These are phyloP conservation scores for Notoglanidium macrostoma DNA, from an alignment of 2,797 vertebrate species.

Conservation along the genomic window DNA sequence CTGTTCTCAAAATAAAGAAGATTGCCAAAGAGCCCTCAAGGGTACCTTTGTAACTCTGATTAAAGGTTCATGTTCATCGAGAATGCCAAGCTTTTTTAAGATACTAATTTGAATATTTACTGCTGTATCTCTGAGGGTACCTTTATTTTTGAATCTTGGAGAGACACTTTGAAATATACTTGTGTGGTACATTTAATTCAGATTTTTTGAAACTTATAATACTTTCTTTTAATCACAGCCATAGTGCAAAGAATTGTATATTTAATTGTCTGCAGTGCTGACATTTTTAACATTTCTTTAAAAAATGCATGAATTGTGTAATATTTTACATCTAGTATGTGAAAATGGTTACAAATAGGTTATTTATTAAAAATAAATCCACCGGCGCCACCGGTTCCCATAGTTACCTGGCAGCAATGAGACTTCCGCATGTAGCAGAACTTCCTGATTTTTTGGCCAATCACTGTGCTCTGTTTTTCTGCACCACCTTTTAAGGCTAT, in stretches of 20 bases:
- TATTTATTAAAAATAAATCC: neutral
- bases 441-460: constrained; percentile 69
- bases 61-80: neutral
- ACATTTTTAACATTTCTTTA: neutral
- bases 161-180: too few species aligned
- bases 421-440: neutral
- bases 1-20: neutral
- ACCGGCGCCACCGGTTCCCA: neutral
- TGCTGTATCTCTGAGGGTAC: neutral
- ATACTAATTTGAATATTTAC: neutral
- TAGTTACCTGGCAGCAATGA: neutral
- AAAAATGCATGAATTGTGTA: neutral
- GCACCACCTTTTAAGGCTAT: constrained; percentile 73
- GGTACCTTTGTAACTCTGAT: neutral
- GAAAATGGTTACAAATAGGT: neutral
- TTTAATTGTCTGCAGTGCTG: neutral
- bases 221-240: neutral
- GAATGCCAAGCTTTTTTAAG: neutral
- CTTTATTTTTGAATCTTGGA: neutral
- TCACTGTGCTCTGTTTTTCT: constrained; percentile 55
- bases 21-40: neutral
- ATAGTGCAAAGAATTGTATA: neutral
- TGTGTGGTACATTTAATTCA: neutral
- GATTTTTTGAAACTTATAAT: neutral
- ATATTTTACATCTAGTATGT: neutral